Conservation (phyloP, 35 echinoderm and acorn worm genomes). For the Ophiothrix spiculata region DNA sequence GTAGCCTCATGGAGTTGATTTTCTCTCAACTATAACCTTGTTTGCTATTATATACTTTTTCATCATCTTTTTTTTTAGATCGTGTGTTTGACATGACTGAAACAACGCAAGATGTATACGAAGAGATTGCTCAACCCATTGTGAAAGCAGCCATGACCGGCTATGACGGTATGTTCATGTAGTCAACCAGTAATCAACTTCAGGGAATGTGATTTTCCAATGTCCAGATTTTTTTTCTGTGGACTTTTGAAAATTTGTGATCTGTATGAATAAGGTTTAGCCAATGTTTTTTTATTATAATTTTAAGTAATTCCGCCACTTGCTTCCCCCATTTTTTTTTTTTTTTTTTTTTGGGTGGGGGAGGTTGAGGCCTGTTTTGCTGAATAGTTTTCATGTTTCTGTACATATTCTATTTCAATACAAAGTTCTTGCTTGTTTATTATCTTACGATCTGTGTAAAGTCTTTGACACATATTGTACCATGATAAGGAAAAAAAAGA, state of each 20-base stretch:
- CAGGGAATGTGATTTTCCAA: background rate
- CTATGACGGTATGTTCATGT: conserved; percentile 60
- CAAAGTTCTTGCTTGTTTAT: too few species aligned
- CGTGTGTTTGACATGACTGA: conserved; percentile 62
- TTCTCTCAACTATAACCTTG: background rate
- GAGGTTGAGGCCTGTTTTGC: too few species aligned
- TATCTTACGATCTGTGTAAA: too few species aligned
- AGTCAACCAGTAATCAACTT: background rate
- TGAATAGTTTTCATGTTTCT: too few species aligned
- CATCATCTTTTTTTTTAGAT: conserved; percentile 33
- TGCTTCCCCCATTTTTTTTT: background rate
- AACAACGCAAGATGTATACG: conserved; percentile 71
- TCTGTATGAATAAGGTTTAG: background rate
- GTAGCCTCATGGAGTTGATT: background rate
- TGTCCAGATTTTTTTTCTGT: background rate
- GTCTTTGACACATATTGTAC: too few species aligned
- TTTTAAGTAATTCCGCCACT: background rate
- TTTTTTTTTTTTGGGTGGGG: background rate
- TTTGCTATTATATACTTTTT: background rate
- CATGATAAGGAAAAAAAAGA: too few species aligned
- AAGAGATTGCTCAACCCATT: conserved; percentile 78
- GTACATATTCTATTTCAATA: too few species aligned
- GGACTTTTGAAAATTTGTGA: background rate
- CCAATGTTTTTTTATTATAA: background rate
- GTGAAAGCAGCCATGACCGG: conserved; percentile 75